Percentiles rank a stretch among this genome's conserved stretches.
Evolutionary conservation across 2,797 vertebrate species (phyloP).

Genomic region (Naso thynnoides): DNA sequence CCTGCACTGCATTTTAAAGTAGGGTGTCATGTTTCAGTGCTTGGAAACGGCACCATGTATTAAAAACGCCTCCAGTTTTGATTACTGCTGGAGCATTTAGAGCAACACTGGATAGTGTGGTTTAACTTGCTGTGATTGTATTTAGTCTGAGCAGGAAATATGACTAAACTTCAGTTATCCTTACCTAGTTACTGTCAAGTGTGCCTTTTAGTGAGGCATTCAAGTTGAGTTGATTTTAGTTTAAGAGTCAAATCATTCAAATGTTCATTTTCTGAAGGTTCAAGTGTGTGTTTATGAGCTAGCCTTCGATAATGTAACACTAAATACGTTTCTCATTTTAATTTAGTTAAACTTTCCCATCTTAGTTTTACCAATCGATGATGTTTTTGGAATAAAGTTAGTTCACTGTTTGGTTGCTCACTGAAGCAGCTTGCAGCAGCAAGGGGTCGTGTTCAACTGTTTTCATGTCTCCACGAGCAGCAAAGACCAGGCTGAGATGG

Average conservation of each 20-base stretch:
- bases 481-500: slow-evolving; percentile 97
- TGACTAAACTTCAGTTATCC: neutral
- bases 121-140: neutral
- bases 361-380: neutral
- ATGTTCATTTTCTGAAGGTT: neutral
- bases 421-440: slow-evolving; percentile 12
- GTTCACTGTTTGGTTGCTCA: neutral
- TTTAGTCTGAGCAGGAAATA: neutral
- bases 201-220: neutral
- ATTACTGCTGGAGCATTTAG: slow-evolving; percentile 5
- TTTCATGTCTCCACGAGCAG: slow-evolving; percentile 74
- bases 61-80: slow-evolving; percentile 1
- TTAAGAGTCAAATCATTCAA: neutral
- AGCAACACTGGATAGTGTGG: neutral
- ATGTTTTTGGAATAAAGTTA: neutral
- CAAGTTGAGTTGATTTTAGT: neutral
- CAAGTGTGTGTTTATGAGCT: neutral
- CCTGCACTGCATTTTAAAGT: slow-evolving; percentile 33
- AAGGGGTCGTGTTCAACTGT: no score
- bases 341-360: no score
- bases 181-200: neutral
- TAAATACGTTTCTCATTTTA: neutral
- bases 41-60: slow-evolving; percentile 14
- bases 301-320: neutral
- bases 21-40: slow-evolving; percentile 50